Base-by-base conservation (phyloP, 2,888 invertebrate genomes). In the Scrobipalpa atriplicella region DNA sequence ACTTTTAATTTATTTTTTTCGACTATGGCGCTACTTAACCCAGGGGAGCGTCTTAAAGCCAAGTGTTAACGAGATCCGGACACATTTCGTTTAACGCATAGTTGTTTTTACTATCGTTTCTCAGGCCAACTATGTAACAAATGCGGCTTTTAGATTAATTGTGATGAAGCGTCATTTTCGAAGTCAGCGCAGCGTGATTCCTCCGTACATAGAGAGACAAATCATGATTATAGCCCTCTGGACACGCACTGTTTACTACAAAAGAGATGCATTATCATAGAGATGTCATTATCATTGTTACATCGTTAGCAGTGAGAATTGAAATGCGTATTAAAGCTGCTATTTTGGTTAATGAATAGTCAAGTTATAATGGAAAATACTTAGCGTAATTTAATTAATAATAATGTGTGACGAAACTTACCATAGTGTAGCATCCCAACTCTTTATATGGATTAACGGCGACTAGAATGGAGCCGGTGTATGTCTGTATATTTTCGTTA, bases 401-500 rank as follows among this genome's bases (percentile, higher is more conserved):
- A 29, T 19, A 5, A 9, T 13, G 21, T 11, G 11, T 13, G 21
- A 29, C 10, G 21, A 13, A n/a, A 94, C 96, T 96, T 92, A 97
- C 98, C 94, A 95, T 94, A 75, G 96, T 96, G 89, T 98, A 98
- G 85, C 96, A 96, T 90, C 96, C 96, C 79, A 98, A 94, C 83
- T 96, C 96, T 93, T 98, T 98, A 93, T 98, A 98, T 3, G 98
- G 98, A 93, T 98, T 98, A 76, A 98, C 98, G 78, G 98, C 98
- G 78, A 98, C 96, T 82, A 98, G 93, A 89, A 98, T 98, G 69
- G 97, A 97, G 76, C 98, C 98, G 67, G 98, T 97, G 91, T 98
- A 98, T 68, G 98, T 98, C 98, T 98, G 93, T 83, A 16, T 73
- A n/a, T 68, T 68, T 73, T 80, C 0, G 75, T 73, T 94, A 93